Base-by-base conservation (phyloP, 2,888 invertebrate genomes). In the Caenorhabditis sulstoni region DNA sequence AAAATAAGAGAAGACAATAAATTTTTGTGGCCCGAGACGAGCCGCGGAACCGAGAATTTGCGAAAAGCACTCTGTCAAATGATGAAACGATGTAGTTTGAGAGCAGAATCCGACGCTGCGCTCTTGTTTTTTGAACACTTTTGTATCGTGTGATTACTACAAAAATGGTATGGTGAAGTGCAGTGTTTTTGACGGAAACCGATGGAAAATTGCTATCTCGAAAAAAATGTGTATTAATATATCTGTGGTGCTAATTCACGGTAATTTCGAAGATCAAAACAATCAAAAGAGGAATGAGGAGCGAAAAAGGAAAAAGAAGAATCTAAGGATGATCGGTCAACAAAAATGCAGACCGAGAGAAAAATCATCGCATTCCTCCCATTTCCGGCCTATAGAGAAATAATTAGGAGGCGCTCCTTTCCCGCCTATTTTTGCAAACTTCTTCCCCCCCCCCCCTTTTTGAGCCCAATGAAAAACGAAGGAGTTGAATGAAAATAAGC, bases 1-100 rank as follows among this genome's bases (percentile, higher is more conserved):
- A 57, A 14, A 47, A 18, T 29, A 9, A 16, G 37, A 47, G 29
- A 37, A 37, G 37, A 39, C 61, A 61, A 71, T 71, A 71, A 71
- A 71, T 18, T 53, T 70, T 61, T 20, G 29, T 37, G 8, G 29
- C 18, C 18, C 16, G 39, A 14, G 8, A 2, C 20, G 50, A 9
- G 57, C 12, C 18, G 57, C n/a, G 35, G 45, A 29, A 61, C 44
- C 29, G 29, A 29, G 29, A 29, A 5, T 29, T 7, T 3, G 29
- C 29, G 7, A 29, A 7, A 29, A 70, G 61, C 61, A 70, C 70
- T 70, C 47, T 53, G 22, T 53, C 53, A 22, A 61, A 61, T 70
- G 61, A 70, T 61, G 52, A 39, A 55, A 70, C 53, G 61, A 53
- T 55, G 70, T 55, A 70, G 59, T 59, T 52, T 59, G 50, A 35